Conservation (phyloP, 2,113 vertebrate genomes). For the Oxygymnocypris stewartii region DNA sequence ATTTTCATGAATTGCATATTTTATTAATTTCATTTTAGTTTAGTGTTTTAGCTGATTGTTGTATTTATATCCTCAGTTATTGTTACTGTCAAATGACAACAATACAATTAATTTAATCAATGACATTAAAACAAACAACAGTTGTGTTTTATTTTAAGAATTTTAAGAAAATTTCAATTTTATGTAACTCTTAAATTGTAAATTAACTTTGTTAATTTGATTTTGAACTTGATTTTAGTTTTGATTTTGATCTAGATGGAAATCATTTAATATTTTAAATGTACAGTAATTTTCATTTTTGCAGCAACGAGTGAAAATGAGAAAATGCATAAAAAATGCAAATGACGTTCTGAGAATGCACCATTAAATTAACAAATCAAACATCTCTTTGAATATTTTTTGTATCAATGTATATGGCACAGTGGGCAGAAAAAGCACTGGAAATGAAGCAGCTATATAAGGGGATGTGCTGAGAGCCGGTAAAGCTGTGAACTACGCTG, state of each 20-base stretch:
- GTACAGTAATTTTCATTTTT: too few species aligned
- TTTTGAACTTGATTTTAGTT: neutral
- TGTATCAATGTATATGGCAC: neutral
- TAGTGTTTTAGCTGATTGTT: too few species aligned
- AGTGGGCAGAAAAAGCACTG: neutral
- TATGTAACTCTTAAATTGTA: neutral
- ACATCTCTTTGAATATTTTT: neutral
- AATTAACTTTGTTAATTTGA: too few species aligned
- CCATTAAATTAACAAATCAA: neutral
- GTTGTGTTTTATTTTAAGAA: too few species aligned
- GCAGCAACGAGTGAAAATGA: too few species aligned
- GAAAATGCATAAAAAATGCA: neutral
- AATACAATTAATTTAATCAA: too few species aligned
- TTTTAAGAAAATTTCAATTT: neutral
- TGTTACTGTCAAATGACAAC: too few species aligned
- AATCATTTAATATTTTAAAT: neutral
- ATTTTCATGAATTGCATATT: too few species aligned
- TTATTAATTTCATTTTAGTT: too few species aligned
- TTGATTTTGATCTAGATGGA: neutral
- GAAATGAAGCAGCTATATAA: constrained; percentile 25
- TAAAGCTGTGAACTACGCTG: neutral
- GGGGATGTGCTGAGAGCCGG: neutral
- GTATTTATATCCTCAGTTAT: too few species aligned
- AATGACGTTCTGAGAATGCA: neutral
- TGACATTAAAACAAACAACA: too few species aligned